Evolutionary conservation across 2,888 invertebrate genomes (phyloP).

Genomic region (Eledone cirrhosa): DNA sequence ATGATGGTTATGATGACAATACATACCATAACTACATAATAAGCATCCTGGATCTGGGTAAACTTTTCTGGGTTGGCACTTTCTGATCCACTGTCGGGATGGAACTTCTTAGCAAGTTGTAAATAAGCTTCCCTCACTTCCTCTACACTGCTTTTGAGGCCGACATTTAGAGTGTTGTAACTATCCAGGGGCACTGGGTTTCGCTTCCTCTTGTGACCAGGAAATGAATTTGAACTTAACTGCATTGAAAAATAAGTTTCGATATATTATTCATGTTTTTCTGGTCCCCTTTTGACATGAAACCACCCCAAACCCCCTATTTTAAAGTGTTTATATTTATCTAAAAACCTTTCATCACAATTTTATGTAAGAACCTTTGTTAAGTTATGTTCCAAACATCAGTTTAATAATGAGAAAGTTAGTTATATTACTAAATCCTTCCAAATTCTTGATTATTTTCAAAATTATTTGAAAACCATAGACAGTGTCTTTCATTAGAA

Average conservation of each 20-base stretch:
- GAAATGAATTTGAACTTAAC: not conserved
- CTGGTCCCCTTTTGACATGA: too few relatives aligned
- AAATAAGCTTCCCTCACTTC: constrained; percentile 79
- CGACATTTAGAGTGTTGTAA: constrained; percentile 75
- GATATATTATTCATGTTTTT: not conserved
- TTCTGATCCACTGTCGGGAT: constrained; percentile 81
- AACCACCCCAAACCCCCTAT: too few relatives aligned
- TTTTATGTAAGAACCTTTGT: too few relatives aligned
- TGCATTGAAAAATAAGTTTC: not conserved
- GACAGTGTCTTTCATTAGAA: too few relatives aligned
- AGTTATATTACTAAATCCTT: too few relatives aligned
- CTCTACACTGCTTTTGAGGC: constrained; percentile 77
- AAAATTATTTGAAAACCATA: too few relatives aligned
- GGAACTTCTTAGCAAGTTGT: constrained; percentile 80
- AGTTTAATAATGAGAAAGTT: too few relatives aligned
- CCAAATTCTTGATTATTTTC: too few relatives aligned
- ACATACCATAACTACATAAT: constrained; percentile 74
- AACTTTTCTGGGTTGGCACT: constrained; percentile 81
- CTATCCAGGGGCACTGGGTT: constrained; percentile 69
- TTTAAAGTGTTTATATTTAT: too few relatives aligned
- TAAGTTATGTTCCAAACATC: too few relatives aligned
- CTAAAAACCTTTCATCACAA: too few relatives aligned
- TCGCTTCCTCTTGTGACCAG: constrained; percentile 71
- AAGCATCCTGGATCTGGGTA: constrained; percentile 77
- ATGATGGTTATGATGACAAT: too few relatives aligned